A percentile compares a stretch with the other conserved stretches of the same genome.
Conservation (phyloP, 2,797 vertebrate species). For the Schizothorax lantsangensis region DNA sequence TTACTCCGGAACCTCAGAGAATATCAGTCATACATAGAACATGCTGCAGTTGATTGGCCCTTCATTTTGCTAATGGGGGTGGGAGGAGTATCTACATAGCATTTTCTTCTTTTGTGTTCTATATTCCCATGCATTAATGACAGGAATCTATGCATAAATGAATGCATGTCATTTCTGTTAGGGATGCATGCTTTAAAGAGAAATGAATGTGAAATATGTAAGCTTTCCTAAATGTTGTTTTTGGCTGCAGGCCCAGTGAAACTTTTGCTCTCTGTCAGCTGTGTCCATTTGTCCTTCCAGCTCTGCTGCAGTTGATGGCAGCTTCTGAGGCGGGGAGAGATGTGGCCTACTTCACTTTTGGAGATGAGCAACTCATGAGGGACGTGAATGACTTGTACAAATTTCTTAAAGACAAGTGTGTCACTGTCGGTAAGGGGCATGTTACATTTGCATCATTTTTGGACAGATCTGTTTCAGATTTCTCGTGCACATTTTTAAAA, state of each 20-base stretch:
- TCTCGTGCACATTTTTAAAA: background rate
- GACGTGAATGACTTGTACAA: constrained; percentile 89
- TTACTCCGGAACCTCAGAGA: background rate
- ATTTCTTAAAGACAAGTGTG: constrained; percentile 83
- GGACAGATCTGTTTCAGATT: background rate
- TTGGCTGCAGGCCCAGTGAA: constrained; percentile 4
- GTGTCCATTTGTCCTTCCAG: constrained; percentile 71
- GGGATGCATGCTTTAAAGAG: background rate
- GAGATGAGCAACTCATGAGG: constrained; percentile 89
- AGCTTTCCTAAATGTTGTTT: background rate
- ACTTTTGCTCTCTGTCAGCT: background rate
- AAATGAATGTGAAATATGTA: constrained; percentile 9
- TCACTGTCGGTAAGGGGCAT: constrained; percentile 86
- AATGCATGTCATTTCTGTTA: constrained; percentile 22
- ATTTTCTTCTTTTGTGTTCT: background rate
- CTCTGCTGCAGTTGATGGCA: constrained; percentile 94
- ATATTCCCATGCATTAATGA: constrained; percentile 23
- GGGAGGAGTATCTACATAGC: background rate
- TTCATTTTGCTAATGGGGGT: background rate
- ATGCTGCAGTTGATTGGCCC: constrained; percentile 7
- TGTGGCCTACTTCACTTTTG: constrained; percentile 95
- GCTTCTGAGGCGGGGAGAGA: constrained; percentile 91
- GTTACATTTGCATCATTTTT: background rate
- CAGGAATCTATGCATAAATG: constrained; percentile 2
- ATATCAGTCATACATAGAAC: constrained; percentile 20